Percentiles rank a stretch among this genome's conserved stretches.
Conservation (phyloP, 1,140 invertebrate genomes). For the Drosophila albomicans region DNA sequence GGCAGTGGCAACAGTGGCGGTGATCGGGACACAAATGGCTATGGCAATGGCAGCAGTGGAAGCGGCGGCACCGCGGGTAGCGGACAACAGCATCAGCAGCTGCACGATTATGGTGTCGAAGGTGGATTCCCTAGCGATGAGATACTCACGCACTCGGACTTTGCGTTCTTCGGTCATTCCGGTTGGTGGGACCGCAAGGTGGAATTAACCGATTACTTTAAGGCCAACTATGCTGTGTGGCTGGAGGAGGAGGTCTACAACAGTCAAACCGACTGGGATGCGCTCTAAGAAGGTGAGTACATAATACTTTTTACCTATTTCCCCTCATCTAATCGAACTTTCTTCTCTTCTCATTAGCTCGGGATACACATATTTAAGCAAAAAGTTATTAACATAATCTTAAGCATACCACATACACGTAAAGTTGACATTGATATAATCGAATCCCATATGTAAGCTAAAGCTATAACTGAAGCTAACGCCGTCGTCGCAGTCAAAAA, state of each 20-base stretch:
- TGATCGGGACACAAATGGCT: conserved; percentile 33
- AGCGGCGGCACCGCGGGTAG: conserved; percentile 56
- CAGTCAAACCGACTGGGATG: conserved; percentile 92
- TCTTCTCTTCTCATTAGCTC: conserved; percentile 18
- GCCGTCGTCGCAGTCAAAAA: conserved; percentile 3
- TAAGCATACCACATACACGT: conserved; percentile 58
- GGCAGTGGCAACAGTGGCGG: conserved; percentile 63
- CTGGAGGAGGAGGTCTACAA: conserved; percentile 98
- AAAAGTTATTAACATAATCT: conserved; percentile 76
- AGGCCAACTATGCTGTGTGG: conserved; percentile 98
- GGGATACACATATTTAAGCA: conserved; percentile 57
- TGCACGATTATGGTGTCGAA: conserved; percentile 80
- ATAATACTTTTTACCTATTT: not conserved
- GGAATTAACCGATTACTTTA: conserved; percentile 97
- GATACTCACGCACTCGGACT: conserved; percentile 81
- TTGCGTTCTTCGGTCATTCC: conserved; percentile 82
- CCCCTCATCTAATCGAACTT: not conserved
- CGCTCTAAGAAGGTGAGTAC: conserved; percentile 60
- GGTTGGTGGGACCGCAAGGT: conserved; percentile 86
- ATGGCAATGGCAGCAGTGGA: conserved; percentile 41
- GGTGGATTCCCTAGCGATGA: conserved; percentile 82
- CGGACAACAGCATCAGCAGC: conserved; percentile 77
- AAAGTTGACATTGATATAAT: conserved; percentile 72
- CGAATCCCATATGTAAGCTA: conserved; percentile 45
- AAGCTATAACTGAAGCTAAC: conserved; percentile 2